Evolutionary conservation across 2,797 vertebrate species (phyloP), one percentile per base, ranked within the genome.

Genomic region (Myotis pilosus): DNA sequence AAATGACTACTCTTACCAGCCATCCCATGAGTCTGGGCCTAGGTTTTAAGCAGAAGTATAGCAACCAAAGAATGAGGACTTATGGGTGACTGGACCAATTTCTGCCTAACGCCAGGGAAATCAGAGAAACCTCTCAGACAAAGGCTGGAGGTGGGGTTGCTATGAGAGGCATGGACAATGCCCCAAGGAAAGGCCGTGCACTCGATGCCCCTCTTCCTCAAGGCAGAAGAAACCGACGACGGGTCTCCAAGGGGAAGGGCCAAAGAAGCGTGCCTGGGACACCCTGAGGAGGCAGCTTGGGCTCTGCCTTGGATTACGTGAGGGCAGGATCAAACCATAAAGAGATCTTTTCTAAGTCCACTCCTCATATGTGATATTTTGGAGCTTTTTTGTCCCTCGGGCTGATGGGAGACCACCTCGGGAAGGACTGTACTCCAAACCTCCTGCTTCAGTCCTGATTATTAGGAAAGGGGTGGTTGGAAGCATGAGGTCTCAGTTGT

Each of bases 11-110:
- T 38, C 20, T 74, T 57, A 16, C n/a, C 57, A n/a, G n/a, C 17
- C 16, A 20, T 85, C 44, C 64, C 28, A 44, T 9, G 86, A 78
- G 85, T 12, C 36, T 22, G 25, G 72, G 89, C 36, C 84, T 88
- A 36, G 94, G 72, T 92, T 89, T n/a, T 55, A 44, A 89, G 69
- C 72, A 78, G 75, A 96, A 92, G 53, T 28, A 15, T n/a, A n/a
- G 72, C 44, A 28, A 44, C 68, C 47, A 64, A 84, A 91, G 75
- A 62, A 60, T 20, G 69, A 28, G 53, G 36, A 75, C 79, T 80
- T 19, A 36, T 60, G 47, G 8, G 92, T 60, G 81, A 57, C 25
- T 5, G 13, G n/a, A 91, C 12, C 64, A 23, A 71, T 80, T 79
- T 55, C 49, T 76, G 69, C 53, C 64, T 30, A 28, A 28, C 38